Base-by-base conservation (phyloP, 2,888 invertebrate genomes). In the Phyto melanocephala region DNA sequence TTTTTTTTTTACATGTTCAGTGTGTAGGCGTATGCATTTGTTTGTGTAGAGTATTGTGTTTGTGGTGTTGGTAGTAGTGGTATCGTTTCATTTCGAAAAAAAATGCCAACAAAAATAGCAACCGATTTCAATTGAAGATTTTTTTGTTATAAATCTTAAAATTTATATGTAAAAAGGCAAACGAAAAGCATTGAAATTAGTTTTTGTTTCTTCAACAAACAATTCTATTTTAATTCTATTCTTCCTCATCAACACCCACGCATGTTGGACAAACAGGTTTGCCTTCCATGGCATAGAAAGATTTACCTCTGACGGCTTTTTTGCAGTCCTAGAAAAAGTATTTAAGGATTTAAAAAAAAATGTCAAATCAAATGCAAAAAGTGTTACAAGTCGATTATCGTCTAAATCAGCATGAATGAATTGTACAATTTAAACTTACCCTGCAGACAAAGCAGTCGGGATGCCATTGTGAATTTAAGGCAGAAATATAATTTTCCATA, bases 401-500 rank as follows among this genome's bases (percentile, higher is more conserved):
- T 28, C 28, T 28, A 5, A 28, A 28, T 28, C 3, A 28, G 6
- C 3, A 28, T 5, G 28, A 6, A 6, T 28, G 3, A 28, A 28
- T 5, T 28, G 28, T 5, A 6, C 15, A 24, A 50, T 35, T 68
- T 5, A 2, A 50, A 92, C 96, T 93, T 94, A 99, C 99, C 95
- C 98, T 95, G 94, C 99, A 99, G 86, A 98, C 98, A 93, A 99
- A 99, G 92, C 99, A 99, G 90, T 98, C 97, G 10, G 99, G 96
- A 92, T 99, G 99, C 99, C 99, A 99, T 92, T 99, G 98, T 85
- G 96, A 95, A 92, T 97, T 98, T 86, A 99, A 93, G 67, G 99
- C 99, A 35, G 98, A 98, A 91, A 99, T 98, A 92, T 98, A 99
- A 92, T 98, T 99, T 92, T 98, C 97, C 95, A 98, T 97, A 88